A percentile compares a stretch with the other conserved stretches of the same genome.
These are phyloP conservation scores for Girardia tigrina DNA, from an alignment of 2,888 invertebrate species.

Conservation along the genomic window DNA sequence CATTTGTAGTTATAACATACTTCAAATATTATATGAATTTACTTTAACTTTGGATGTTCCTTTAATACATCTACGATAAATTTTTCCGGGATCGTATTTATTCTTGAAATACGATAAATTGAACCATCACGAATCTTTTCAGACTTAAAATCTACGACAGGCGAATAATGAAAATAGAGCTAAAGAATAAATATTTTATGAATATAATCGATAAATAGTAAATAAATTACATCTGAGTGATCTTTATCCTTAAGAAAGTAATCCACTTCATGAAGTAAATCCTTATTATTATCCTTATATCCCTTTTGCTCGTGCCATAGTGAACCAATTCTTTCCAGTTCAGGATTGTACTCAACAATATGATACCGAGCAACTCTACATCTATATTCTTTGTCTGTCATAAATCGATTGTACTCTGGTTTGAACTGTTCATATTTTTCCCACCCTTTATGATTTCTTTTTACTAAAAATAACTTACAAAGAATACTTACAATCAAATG, in stretches of 20 bases:
- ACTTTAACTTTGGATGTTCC: constrained; percentile 25
- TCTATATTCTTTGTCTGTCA: constrained; percentile 30
- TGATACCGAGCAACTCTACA: constrained; percentile 33
- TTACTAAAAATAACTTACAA: constrained; percentile 15
- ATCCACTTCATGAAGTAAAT: constrained; percentile 28
- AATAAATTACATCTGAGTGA: background rate
- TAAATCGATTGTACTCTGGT: constrained; percentile 27
- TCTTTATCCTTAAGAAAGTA: constrained; percentile 28
- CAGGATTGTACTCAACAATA: background rate
- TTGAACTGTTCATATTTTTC: constrained; percentile 3
- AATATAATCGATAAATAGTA: background rate
- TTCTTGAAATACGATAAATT: constrained; percentile 10
- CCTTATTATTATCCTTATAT: constrained; percentile 21
- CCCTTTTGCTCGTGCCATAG: constrained; percentile 28
- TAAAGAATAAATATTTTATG: background rate
- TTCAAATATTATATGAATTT: background rate
- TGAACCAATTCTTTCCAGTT: background rate
- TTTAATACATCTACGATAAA: constrained; percentile 23
- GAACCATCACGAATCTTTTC: constrained; percentile 15
- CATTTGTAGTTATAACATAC: too few relatives aligned
- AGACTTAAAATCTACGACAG: constrained; percentile 24
- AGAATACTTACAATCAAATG: constrained; percentile 30
- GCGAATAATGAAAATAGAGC: constrained; percentile 32
- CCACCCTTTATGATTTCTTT: constrained; percentile 27
- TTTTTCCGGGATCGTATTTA: constrained; percentile 32